Percentiles rank a stretch among this genome's conserved stretches.
These are phyloP conservation scores for Otus scops DNA, from an alignment of 2,797 vertebrate species.

Conservation along the genomic window DNA sequence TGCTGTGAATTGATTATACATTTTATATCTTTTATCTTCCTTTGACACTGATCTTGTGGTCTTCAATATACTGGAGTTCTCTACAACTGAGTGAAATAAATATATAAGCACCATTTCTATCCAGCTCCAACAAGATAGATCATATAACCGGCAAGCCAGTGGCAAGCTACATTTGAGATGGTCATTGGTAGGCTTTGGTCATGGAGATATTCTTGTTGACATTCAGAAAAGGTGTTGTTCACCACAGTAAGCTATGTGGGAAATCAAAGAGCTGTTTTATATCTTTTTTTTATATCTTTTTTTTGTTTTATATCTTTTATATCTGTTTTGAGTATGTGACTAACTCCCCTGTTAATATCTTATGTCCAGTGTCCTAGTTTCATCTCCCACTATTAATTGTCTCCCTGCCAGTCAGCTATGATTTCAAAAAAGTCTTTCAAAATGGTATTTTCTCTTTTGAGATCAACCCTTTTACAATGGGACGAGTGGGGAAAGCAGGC, in stretches of 20 bases:
- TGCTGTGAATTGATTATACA: neutral
- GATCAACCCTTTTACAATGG: neutral
- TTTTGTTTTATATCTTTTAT: too few relatives aligned
- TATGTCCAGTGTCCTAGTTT: neutral
- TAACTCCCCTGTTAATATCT: slow-evolving; percentile 4
- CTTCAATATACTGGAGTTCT: neutral
- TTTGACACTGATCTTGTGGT: neutral
- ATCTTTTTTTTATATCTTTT: too few relatives aligned
- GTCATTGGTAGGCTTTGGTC: neutral
- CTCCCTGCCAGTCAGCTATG: neutral
- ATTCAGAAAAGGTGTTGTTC: neutral
- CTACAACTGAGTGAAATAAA: neutral
- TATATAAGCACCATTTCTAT: neutral
- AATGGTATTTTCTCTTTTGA: neutral
- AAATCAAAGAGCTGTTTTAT: neutral
- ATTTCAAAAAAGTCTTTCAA: slow-evolving; percentile 14
- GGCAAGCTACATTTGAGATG: neutral
- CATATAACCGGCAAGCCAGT: neutral
- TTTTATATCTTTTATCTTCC: neutral
- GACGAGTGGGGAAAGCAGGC: neutral
- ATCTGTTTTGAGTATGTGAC: slow-evolving; percentile 7
- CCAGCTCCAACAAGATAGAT: neutral
- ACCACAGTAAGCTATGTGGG: neutral
- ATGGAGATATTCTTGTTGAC: neutral
- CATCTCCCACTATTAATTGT: neutral